Evolutionary conservation across 2,113 vertebrate species (phyloP).

Genomic region (Mungos mungo): DNA sequence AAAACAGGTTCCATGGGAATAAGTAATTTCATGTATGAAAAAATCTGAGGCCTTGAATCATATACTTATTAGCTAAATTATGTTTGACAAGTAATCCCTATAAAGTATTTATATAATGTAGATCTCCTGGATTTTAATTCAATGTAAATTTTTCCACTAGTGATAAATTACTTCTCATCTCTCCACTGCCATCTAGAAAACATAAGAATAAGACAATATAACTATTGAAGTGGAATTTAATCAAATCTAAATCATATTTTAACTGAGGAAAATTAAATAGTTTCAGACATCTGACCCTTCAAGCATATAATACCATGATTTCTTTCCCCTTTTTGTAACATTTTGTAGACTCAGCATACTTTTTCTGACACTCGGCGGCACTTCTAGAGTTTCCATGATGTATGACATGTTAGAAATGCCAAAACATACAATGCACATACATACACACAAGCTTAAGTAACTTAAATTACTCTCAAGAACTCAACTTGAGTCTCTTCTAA

Average conservation of each 20-base stretch:
- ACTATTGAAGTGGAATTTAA: constrained; percentile 19
- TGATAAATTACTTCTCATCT: not conserved
- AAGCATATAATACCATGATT: not conserved
- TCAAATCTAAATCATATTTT: not conserved
- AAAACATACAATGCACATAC: not conserved
- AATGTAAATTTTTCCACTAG: not conserved
- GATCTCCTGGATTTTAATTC: not conserved
- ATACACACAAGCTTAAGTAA: not conserved
- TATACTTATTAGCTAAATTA: not conserved
- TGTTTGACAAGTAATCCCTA: not conserved
- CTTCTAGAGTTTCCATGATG: not conserved
- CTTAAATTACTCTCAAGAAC: not conserved
- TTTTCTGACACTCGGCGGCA: not conserved
- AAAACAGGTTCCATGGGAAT: not conserved
- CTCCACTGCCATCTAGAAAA: not conserved
- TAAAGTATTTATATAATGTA: not conserved
- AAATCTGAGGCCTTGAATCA: not conserved
- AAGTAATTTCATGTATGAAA: not conserved
- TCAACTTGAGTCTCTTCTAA: not conserved
- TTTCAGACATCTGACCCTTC: not conserved
- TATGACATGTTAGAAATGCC: not conserved
- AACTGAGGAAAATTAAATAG: not conserved
- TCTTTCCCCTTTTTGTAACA: not conserved
- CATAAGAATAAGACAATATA: not conserved
- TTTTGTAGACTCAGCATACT: not conserved